These are phyloP conservation scores for Tinea trinotella DNA, from an alignment of 2,888 invertebrate genomes.

Conservation along the genomic window DNA sequence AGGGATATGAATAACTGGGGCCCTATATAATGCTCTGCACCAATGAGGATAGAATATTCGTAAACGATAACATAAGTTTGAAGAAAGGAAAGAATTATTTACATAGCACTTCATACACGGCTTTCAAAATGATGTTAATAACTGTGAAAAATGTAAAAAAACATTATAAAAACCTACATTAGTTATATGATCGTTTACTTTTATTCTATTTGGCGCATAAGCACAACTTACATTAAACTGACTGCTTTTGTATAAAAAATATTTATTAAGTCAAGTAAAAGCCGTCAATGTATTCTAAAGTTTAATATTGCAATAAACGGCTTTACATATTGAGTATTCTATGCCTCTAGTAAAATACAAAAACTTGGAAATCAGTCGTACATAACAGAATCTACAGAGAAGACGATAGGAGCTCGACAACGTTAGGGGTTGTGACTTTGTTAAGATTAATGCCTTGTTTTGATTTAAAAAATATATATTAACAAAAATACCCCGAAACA, in stretches of 20 bases:
- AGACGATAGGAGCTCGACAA: no score
- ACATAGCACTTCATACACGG: background rate
- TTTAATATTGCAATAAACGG: background rate
- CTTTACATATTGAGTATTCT: background rate
- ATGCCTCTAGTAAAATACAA: background rate
- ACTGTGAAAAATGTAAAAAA: background rate
- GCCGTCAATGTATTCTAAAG: background rate
- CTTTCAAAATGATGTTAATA: background rate
- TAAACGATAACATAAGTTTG: background rate
- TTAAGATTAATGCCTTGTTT: no score
- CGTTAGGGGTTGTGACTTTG: no score
- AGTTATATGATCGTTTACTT: background rate
- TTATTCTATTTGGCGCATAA: background rate
- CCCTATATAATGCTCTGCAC: background rate
- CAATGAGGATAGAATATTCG: background rate
- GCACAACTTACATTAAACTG: background rate
- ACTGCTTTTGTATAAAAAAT: background rate
- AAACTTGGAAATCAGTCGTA: no score
- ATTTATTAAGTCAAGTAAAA: background rate
- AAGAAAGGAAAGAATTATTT: background rate
- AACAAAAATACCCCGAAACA: no score
- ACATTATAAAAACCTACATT: background rate
- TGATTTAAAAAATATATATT: no score
- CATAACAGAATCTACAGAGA: no score
- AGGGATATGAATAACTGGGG: background rate